A percentile compares a stretch with the other conserved stretches of the same genome.
These are phyloP conservation scores for Neoitamus cyanurus DNA, from an alignment of 2,888 invertebrate species.

Conservation along the genomic window DNA sequence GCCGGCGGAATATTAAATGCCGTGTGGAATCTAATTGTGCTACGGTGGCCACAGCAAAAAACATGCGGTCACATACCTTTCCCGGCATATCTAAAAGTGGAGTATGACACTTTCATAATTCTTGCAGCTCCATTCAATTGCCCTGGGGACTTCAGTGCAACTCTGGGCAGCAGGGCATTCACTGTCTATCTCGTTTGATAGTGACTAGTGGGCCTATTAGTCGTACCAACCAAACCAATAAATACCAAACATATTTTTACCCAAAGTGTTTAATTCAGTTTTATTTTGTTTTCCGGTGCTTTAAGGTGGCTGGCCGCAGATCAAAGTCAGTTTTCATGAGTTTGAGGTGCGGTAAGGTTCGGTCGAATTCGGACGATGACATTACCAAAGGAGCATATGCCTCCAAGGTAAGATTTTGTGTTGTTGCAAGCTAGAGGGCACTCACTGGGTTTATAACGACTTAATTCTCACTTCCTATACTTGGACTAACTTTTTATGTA, in stretches of 20 bases:
- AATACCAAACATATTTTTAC: neutral
- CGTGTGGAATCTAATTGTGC: constrained; percentile 20
- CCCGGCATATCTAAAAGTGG: neutral
- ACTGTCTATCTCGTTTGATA: neutral
- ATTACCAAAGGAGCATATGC: neutral
- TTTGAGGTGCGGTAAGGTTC: constrained; percentile 56
- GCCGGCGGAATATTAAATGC: neutral
- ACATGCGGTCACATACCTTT: neutral
- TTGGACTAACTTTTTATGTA: neutral
- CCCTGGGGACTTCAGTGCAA: neutral
- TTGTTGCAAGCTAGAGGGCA: neutral
- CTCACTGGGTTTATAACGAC: neutral
- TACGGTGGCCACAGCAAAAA: neutral
- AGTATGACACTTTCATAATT: constrained; percentile 34
- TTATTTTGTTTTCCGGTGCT: constrained; percentile 23
- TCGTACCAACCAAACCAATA: neutral
- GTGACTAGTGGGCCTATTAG: neutral
- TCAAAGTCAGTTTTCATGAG: constrained; percentile 60
- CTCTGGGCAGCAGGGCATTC: neutral
- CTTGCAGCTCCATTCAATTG: neutral
- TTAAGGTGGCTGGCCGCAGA: constrained; percentile 58
- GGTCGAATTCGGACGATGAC: constrained; percentile 56
- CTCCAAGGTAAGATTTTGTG: constrained; percentile 22
- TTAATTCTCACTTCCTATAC: neutral
- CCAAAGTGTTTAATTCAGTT: constrained; percentile 2